Percentiles rank a stretch among this genome's conserved stretches.
Evolutionary conservation across 2,113 vertebrate genomes (phyloP).

Genomic region (Sylvilagus bachmani): DNA sequence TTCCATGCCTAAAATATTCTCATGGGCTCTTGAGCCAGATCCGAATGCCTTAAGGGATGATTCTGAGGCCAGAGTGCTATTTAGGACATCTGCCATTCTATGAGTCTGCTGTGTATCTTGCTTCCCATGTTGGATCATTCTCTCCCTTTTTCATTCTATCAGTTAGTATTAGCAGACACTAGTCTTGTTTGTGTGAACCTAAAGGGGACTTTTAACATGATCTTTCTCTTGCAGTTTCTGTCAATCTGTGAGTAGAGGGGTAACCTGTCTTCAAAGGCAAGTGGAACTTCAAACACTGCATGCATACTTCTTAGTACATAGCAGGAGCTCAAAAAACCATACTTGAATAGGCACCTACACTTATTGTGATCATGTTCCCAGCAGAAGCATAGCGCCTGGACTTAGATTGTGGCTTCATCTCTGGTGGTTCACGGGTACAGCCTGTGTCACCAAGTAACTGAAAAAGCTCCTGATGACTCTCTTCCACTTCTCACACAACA

Average conservation of each 20-base stretch:
- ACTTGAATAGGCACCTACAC: neutral
- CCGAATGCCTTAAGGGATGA: too few species aligned
- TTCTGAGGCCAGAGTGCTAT: too few species aligned
- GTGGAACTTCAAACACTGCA: neutral
- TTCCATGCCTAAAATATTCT: too few species aligned
- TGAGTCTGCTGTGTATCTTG: too few species aligned
- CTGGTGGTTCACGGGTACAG: neutral
- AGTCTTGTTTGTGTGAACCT: too few species aligned
- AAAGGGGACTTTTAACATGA: neutral
- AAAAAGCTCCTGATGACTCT: neutral
- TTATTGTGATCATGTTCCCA: neutral
- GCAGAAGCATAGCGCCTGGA: neutral
- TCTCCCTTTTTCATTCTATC: too few species aligned
- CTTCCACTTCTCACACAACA: neutral
- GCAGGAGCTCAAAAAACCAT: neutral
- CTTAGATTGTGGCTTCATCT: neutral
- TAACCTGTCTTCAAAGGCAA: neutral
- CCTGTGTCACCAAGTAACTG: neutral
- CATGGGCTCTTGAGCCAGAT: too few species aligned
- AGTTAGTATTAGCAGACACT: too few species aligned
- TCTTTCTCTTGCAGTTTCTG: neutral
- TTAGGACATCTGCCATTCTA: too few species aligned
- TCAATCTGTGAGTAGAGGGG: neutral
- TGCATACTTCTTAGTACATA: neutral
- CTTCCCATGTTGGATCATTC: too few species aligned